These are phyloP conservation scores for Lemur catta DNA, from an alignment of 2,797 vertebrate genomes.

Conservation along the genomic window DNA sequence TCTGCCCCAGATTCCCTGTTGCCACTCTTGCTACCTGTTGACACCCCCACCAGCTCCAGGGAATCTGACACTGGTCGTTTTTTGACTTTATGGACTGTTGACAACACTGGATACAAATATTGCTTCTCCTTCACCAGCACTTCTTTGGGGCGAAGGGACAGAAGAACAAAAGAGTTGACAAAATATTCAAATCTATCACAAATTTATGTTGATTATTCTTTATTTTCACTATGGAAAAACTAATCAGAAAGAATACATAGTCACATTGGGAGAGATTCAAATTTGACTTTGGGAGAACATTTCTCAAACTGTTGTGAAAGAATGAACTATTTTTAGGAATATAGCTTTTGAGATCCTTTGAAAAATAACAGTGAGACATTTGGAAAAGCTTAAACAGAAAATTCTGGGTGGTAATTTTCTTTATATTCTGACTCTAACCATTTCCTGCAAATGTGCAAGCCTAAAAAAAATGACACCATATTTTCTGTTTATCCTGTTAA, in stretches of 20 bases:
- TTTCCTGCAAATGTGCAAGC: conserved; percentile 15
- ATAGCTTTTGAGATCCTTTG: background rate
- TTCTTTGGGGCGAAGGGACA: background rate
- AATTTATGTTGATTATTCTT: background rate
- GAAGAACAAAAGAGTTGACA: background rate
- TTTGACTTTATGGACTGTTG: background rate
- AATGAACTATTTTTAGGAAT: conserved; percentile 38
- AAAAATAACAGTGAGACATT: conserved; percentile 38
- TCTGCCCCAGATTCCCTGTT: background rate
- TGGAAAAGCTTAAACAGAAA: conserved; percentile 38
- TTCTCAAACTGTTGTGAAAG: conserved; percentile 9
- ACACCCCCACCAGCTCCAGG: background rate
- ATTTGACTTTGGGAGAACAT: background rate
- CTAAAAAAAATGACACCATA: background rate
- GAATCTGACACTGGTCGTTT: background rate
- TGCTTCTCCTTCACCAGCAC: background rate
- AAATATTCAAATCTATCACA: background rate
- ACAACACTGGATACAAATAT: background rate
- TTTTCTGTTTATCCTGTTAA: background rate
- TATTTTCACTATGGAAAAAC: background rate
- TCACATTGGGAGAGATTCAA: background rate
- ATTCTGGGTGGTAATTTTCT: conserved; percentile 36
- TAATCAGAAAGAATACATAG: background rate
- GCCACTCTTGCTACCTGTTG: background rate
- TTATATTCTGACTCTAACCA: conserved; percentile 10